phyloP scores from a whole-genome alignment of 1,140 invertebrate species.

The Acromyrmex heyeri region DNA sequence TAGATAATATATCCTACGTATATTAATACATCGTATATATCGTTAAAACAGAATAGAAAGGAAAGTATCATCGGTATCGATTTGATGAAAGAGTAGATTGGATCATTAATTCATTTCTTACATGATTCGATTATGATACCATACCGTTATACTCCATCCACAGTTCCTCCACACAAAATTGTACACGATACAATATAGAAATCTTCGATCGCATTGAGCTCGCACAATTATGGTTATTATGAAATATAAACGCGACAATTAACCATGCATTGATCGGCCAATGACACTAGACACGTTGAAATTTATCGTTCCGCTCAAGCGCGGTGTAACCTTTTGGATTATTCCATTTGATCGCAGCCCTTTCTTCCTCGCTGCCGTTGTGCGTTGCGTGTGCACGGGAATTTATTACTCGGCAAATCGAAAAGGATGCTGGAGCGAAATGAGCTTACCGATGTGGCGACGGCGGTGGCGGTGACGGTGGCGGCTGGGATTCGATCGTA shows the following conservation, averaged over 20 bases:
- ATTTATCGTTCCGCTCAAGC: conserved; percentile 35
- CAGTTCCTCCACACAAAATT: not conserved
- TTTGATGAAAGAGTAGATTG: conserved; percentile 29
- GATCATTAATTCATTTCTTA: conserved; percentile 46
- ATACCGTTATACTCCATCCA: conserved; percentile 36
- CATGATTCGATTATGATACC: conserved; percentile 31
- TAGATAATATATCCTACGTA: not conserved
- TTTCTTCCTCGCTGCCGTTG: not conserved
- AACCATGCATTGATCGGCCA: conserved; percentile 26
- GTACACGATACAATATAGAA: not conserved
- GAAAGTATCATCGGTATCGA: conserved; percentile 14
- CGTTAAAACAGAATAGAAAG: conserved; percentile 37
- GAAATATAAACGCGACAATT: conserved; percentile 41
- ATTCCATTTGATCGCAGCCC: conserved; percentile 13
- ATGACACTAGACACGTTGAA: conserved; percentile 28
- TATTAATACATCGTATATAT: not conserved
- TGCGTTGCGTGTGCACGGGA: not conserved
- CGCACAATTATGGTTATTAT: conserved; percentile 34
- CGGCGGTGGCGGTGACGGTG: not conserved
- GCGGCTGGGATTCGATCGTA: conserved; percentile 43
- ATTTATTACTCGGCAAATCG: conserved; percentile 66
- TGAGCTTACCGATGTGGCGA: conserved; percentile 7
- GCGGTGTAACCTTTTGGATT: not conserved
- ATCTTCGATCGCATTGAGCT: not conserved
- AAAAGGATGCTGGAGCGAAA: conserved; percentile 45